These are phyloP conservation scores for Halichoeres trimaculatus DNA, from an alignment of 2,113 vertebrate genomes.

Conservation along the genomic window DNA sequence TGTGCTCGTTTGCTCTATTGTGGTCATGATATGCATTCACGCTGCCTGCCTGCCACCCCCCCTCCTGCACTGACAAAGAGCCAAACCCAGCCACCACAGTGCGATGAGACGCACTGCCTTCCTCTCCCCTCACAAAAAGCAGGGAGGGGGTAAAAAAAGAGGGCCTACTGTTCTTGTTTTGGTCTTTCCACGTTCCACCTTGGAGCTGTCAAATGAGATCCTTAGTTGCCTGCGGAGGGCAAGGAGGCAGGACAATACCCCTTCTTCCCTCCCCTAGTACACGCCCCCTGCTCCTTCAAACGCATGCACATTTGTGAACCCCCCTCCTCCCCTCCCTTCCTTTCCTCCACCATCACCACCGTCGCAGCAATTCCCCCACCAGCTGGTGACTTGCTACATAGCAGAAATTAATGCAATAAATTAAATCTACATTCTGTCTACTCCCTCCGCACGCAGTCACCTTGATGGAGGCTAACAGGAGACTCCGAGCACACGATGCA, in stretches of 20 bases:
- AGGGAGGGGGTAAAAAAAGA: slow-evolving; percentile 48
- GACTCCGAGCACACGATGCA: slow-evolving; percentile 6
- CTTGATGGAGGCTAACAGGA: slow-evolving; percentile 43
- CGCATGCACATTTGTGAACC: slow-evolving; percentile 50
- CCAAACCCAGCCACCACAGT: slow-evolving; percentile 88
- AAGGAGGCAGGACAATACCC: slow-evolving; percentile 80
- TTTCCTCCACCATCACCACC: background rate
- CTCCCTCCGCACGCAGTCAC: slow-evolving; percentile 50
- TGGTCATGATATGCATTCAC: slow-evolving; percentile 91
- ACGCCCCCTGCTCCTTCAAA: slow-evolving; percentile 69
- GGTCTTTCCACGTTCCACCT: slow-evolving; percentile 90
- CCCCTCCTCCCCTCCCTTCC: background rate
- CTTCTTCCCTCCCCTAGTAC: slow-evolving; percentile 66
- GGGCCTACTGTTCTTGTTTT: slow-evolving; percentile 81
- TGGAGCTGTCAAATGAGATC: slow-evolving; percentile 85
- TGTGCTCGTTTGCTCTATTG: slow-evolving; percentile 90
- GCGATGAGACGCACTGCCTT: slow-evolving; percentile 84
- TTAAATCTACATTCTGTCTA: slow-evolving; percentile 19
- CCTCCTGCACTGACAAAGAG: slow-evolving; percentile 87
- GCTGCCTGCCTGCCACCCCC: slow-evolving; percentile 65
- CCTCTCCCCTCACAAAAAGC: slow-evolving; percentile 32
- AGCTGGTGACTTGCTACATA: slow-evolving; percentile 57
- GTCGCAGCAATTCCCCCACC: slow-evolving; percentile 33
- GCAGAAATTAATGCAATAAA: slow-evolving; percentile 47
- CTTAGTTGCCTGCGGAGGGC: slow-evolving; percentile 80